Percentiles rank a stretch among this genome's conserved stretches.
Evolutionary conservation across 2,888 invertebrate species (phyloP).

Genomic region (Hypolimnas misippus): DNA sequence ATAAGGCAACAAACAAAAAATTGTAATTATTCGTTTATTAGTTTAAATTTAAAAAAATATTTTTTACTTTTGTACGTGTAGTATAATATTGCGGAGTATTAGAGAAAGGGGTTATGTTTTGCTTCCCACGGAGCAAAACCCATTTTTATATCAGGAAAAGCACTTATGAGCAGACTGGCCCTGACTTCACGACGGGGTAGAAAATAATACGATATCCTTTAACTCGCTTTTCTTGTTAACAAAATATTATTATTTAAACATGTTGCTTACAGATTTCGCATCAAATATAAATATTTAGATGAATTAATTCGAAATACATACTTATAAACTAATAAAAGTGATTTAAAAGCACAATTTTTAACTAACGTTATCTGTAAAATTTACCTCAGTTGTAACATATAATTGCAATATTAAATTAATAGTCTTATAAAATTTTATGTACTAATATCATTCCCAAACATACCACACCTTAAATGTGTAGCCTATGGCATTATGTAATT

Average conservation of each 20-base stretch:
- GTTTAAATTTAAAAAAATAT: too few relatives aligned
- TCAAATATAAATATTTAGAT: too few relatives aligned
- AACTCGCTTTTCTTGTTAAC: not conserved
- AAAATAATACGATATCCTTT: slow-evolving; percentile 11
- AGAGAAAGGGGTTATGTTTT: not conserved
- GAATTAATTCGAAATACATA: too few relatives aligned
- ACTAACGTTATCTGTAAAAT: too few relatives aligned
- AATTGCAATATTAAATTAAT: too few relatives aligned
- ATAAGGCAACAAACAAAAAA: too few relatives aligned
- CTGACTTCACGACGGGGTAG: slow-evolving; percentile 16
- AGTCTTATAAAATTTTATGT: not conserved
- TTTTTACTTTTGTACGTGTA: too few relatives aligned
- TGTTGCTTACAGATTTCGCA: not conserved
- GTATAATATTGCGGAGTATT: not conserved
- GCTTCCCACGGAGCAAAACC: slow-evolving; percentile 16
- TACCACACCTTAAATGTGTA: not conserved
- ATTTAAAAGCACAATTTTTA: too few relatives aligned
- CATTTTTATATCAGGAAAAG: slow-evolving; percentile 13
- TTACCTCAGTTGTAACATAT: too few relatives aligned
- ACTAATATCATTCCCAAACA: not conserved
- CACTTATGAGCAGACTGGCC: slow-evolving; percentile 12
- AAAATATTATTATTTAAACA: not conserved
- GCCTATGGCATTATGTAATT: not conserved
- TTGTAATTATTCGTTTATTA: too few relatives aligned
- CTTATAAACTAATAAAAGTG: too few relatives aligned